Percentiles rank a stretch among this genome's conserved stretches.
These are phyloP conservation scores for Trachymyrmex septentrionalis DNA, from an alignment of 1,140 invertebrate genomes.

Conservation along the genomic window DNA sequence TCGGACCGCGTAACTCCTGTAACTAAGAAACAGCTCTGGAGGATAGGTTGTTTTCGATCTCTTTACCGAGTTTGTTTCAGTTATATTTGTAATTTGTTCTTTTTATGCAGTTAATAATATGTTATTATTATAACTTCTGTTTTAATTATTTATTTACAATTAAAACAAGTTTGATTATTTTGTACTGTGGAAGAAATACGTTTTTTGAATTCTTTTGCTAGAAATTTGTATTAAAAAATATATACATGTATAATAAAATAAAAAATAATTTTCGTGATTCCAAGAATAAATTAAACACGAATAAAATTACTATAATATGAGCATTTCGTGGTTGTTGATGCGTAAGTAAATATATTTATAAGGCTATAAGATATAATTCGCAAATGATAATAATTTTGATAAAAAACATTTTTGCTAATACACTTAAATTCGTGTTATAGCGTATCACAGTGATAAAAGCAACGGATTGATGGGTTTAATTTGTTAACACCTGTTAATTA, in stretches of 20 bases:
- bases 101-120: slow-evolving; percentile 14
- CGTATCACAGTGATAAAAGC: background rate
- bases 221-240: background rate
- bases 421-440: background rate
- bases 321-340: too few species aligned
- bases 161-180: background rate
- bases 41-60: slow-evolving; percentile 34
- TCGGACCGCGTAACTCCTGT: slow-evolving; percentile 54
- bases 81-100: slow-evolving; percentile 5
- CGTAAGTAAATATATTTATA: too few species aligned
- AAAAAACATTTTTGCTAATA: background rate
- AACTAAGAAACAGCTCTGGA: slow-evolving; percentile 52
- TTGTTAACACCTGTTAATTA: slow-evolving; percentile 49
- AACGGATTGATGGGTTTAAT: background rate
- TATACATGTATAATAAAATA: background rate
- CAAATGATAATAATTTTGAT: too few species aligned
- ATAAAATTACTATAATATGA: too few species aligned
- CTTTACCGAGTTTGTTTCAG: background rate
- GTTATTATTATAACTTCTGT: background rate
- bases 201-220: background rate
- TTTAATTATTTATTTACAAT: background rate
- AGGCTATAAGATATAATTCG: too few species aligned
- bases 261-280: too few species aligned
- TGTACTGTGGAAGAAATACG: background rate
- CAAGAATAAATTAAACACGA: too few species aligned